phyloP scores from a whole-genome alignment of 53 echinoderm and acorn worm genomes.

The Paelopatides confundens region DNA sequence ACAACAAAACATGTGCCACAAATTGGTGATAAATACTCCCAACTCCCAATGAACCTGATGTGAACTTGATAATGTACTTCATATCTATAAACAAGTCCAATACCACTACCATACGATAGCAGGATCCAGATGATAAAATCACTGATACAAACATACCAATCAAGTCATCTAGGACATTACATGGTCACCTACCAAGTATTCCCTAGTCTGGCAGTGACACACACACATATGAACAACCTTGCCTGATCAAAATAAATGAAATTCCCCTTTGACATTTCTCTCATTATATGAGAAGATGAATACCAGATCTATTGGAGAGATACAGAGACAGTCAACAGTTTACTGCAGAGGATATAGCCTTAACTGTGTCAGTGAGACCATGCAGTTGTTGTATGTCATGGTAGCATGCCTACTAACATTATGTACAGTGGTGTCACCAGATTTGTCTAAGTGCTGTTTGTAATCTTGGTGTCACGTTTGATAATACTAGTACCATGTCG shows the following conservation, averaged over 20 bases:
- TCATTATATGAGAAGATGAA: not conserved
- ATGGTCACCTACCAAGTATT: not conserved
- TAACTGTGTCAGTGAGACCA: not conserved
- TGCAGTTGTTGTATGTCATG: no score
- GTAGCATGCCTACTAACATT: no score
- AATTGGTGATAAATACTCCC: not conserved
- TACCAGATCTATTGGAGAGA: not conserved
- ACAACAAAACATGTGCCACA: not conserved
- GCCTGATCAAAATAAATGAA: slow-evolving; percentile 24
- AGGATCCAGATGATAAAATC: not conserved
- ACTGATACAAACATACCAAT: not conserved
- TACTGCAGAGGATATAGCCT: no score
- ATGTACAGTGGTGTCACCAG: no score
- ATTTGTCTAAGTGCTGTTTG: no score
- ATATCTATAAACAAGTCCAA: not conserved
- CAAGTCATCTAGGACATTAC: not conserved
- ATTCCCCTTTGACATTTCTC: slow-evolving; percentile 34
- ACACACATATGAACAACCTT: not conserved
- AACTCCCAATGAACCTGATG: not conserved
- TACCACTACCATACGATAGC: not conserved
- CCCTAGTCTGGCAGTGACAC: not conserved
- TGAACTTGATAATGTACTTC: not conserved
- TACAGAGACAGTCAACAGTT: not conserved
- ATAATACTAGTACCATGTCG: no score
- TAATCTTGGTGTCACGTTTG: no score